Percentiles rank a stretch among this genome's conserved stretches.
Evolutionary conservation across 1,140 invertebrate species (phyloP).

Genomic region (Apis mellifera): DNA sequence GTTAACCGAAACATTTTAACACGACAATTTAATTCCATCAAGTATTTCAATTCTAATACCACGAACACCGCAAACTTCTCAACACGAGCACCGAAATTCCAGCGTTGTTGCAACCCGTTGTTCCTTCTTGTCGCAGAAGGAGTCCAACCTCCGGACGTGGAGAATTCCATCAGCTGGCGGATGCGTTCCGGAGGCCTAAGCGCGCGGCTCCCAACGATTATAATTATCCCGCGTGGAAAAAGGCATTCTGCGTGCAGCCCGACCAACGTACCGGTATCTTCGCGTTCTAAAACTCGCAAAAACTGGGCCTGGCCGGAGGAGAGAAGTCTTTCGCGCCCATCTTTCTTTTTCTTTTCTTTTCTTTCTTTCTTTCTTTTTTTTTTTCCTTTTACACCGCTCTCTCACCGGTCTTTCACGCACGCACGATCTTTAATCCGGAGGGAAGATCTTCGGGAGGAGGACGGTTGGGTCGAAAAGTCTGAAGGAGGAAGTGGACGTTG

Average conservation of each 20-base stretch:
- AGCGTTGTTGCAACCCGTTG: neutral
- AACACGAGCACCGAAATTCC: neutral
- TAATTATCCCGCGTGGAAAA: conserved; percentile 61
- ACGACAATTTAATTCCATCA: neutral
- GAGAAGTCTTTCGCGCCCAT: conserved; percentile 13
- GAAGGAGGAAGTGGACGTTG: neutral
- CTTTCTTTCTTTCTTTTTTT: neutral
- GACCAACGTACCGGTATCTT: conserved; percentile 55
- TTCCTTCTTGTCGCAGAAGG: neutral
- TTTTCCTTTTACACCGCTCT: too few relatives aligned
- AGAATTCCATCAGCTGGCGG: conserved; percentile 22
- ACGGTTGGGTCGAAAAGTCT: neutral
- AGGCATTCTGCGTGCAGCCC: conserved; percentile 37
- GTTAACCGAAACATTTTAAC: neutral
- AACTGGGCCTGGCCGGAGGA: conserved; percentile 40
- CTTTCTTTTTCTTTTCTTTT: neutral
- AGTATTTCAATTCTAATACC: neutral
- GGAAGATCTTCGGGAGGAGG: conserved; percentile 5
- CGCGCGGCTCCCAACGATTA: conserved; percentile 38
- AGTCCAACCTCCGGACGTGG: neutral
- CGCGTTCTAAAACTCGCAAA: conserved; percentile 62
- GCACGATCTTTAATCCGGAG: conserved; percentile 38
- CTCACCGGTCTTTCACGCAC: conserved; percentile 1
- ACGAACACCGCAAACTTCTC: neutral
- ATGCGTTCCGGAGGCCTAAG: conserved; percentile 4